Conservation (phyloP, 2,113 vertebrate genomes). For the Dromaius novaehollandiae region DNA sequence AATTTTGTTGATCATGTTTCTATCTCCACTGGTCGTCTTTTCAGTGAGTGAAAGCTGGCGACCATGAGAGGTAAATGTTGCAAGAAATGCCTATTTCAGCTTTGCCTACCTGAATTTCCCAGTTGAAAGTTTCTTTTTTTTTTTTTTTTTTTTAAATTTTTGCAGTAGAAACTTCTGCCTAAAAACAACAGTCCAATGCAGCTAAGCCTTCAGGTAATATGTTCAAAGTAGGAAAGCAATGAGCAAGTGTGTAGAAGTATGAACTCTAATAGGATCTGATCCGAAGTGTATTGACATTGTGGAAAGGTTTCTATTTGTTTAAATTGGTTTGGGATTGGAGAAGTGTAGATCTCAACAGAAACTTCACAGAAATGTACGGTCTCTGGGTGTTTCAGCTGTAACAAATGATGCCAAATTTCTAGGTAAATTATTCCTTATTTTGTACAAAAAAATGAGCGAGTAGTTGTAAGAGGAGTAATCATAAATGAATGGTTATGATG, state of each 20-base stretch:
- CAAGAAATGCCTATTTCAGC: conserved; percentile 40
- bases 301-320: background rate
- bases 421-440: background rate
- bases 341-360: background rate
- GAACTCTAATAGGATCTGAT: background rate
- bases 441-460: background rate
- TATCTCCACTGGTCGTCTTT: conserved; percentile 23
- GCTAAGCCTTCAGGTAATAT: conserved; percentile 51
- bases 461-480: conserved; percentile 1
- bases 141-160: background rate
- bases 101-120: conserved; percentile 22
- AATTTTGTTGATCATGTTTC: background rate
- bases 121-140: conserved; percentile 54
- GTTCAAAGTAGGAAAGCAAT: conserved; percentile 35
- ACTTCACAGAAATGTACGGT: background rate
- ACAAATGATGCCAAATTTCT: background rate
- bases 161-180: conserved; percentile 26
- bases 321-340: background rate
- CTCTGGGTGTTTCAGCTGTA: background rate
- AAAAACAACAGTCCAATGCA: background rate
- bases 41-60: conserved; percentile 8
- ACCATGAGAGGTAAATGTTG: conserved; percentile 36
- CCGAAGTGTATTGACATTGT: background rate
- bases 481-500: background rate
- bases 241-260: background rate